phyloP scores from a whole-genome alignment of 1,140 invertebrate species.

The Brachystomella parvula region DNA sequence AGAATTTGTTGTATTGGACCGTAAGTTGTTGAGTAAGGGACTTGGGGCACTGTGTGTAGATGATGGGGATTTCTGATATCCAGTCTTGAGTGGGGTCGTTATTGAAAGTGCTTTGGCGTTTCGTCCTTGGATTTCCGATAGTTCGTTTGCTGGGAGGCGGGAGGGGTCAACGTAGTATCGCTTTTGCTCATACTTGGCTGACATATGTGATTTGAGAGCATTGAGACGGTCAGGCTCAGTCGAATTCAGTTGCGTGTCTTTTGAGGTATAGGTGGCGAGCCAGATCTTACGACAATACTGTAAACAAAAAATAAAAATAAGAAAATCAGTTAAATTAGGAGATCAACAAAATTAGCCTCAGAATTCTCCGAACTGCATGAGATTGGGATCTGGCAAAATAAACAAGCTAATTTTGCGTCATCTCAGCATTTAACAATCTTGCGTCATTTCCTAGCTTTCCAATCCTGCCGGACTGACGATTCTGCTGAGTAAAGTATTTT shows the following conservation, averaged over 20 bases:
- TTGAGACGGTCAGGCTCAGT: conserved; percentile 34
- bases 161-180: conserved; percentile 36
- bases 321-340: no score
- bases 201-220: conserved; percentile 29
- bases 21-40: conserved; percentile 31
- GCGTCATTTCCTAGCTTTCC: no score
- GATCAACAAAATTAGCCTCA: not conserved
- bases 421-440: no score
- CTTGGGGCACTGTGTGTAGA: conserved; percentile 29
- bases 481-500: no score
- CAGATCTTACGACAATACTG: conserved; percentile 79
- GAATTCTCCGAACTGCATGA: not conserved
- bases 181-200: conserved; percentile 38
- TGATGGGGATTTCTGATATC: conserved; percentile 8
- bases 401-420: no score
- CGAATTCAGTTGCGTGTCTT: conserved; percentile 29
- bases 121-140: conserved; percentile 29
- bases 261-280: conserved; percentile 51
- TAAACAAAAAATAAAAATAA: conserved; percentile 36
- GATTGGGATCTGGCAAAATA: not conserved
- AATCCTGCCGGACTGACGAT: no score
- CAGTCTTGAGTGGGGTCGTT: not conserved
- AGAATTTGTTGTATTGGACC: conserved; percentile 15
- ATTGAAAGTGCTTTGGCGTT: conserved; percentile 20
- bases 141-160: conserved; percentile 28